Evolutionary conservation across 2,888 invertebrate genomes (phyloP).

Genomic region (Cepaea hortensis): DNA sequence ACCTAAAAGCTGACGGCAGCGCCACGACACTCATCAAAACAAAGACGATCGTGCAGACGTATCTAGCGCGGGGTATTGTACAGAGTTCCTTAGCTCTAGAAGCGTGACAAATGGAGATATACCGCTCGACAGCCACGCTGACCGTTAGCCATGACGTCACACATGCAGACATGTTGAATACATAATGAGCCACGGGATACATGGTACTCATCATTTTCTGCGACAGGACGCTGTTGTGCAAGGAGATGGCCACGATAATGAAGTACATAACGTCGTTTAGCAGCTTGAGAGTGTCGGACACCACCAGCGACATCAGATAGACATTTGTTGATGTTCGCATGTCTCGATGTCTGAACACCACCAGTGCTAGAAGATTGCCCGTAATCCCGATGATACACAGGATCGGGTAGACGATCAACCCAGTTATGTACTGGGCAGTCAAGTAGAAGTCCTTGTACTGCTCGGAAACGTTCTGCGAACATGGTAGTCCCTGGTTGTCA

Average conservation of each 20-base stretch:
- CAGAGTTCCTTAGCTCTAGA: constrained; percentile 62
- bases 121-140: constrained; percentile 72
- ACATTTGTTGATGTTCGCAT: constrained; percentile 72
- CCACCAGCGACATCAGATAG: constrained; percentile 69
- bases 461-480: constrained; percentile 48
- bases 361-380: constrained; percentile 66
- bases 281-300: constrained; percentile 71
- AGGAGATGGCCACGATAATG: constrained; percentile 63
- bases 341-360: constrained; percentile 66
- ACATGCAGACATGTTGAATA: constrained; percentile 70
- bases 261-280: constrained; percentile 71
- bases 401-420: constrained; percentile 69
- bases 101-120: constrained; percentile 72
- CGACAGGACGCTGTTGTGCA: constrained; percentile 56
- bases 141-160: constrained; percentile 73
- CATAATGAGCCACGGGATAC: constrained; percentile 73
- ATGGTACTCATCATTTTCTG: constrained; percentile 61
- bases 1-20: constrained; percentile 71
- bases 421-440: constrained; percentile 66
- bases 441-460: constrained; percentile 65
- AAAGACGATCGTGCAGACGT: constrained; percentile 68
- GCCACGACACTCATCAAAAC: constrained; percentile 69
- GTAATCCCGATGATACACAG: constrained; percentile 67
- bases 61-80: constrained; percentile 62
- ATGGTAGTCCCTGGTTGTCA: constrained; percentile 24